Conservation (phyloP, 92 coral and sea anemone genomes). For the Muricea muricata region DNA sequence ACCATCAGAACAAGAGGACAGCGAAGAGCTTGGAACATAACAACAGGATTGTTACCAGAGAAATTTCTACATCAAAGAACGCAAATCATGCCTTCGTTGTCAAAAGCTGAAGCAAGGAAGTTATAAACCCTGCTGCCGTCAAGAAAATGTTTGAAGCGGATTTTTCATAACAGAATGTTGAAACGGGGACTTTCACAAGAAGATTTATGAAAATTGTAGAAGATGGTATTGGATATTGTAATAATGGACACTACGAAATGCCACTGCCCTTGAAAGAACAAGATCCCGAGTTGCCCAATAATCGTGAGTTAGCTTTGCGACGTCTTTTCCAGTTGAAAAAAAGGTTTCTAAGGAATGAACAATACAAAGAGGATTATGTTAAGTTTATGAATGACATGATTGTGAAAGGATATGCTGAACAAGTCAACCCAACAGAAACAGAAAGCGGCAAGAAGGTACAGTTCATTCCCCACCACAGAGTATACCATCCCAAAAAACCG, state of each 20-base stretch:
- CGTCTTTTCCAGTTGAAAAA: conserved; percentile 7
- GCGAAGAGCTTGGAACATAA: neutral
- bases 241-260: conserved; percentile 53
- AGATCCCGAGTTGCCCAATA: neutral
- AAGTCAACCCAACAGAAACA: neutral
- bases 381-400: conserved; percentile 37
- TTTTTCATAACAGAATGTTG: conserved; percentile 23
- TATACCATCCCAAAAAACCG: conserved; percentile 9
- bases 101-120: conserved; percentile 31
- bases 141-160: conserved; percentile 55
- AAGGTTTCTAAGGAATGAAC: neutral
- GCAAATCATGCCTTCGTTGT: neutral
- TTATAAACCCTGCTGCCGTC: conserved; percentile 34
- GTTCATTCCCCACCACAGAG: neutral
- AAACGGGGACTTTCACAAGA: conserved; percentile 49
- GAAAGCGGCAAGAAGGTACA: neutral
- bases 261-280: conserved; percentile 30
- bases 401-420: conserved; percentile 46
- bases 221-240: conserved; percentile 34
- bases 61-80: neutral
- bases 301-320: neutral
- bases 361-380: neutral
- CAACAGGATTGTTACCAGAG: conserved; percentile 8
- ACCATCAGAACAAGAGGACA: neutral
- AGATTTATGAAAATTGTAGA: conserved; percentile 38